phyloP scores from a whole-genome alignment of 1,140 invertebrate genomes.

The Samia ricini region DNA sequence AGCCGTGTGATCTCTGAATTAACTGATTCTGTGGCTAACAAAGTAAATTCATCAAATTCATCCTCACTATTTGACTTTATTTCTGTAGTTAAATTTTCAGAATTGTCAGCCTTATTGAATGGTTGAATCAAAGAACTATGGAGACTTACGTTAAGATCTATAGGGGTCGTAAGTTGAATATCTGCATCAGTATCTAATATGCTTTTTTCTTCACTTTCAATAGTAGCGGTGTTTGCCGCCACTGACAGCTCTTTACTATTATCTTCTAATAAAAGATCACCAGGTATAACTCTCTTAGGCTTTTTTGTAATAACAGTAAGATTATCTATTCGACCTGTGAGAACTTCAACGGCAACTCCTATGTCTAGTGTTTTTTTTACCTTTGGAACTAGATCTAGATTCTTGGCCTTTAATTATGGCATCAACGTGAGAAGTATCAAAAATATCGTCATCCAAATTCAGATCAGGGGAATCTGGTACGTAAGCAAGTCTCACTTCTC shows the following conservation, averaged over 20 bases:
- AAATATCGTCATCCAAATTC: conserved; percentile 83
- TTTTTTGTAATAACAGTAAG: conserved; percentile 79
- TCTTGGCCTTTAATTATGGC: conserved; percentile 88
- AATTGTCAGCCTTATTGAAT: conserved; percentile 21
- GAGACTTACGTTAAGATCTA: conserved; percentile 81
- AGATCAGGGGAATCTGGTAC: conserved; percentile 90
- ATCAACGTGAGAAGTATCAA: conserved; percentile 92
- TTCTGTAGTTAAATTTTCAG: conserved; percentile 12
- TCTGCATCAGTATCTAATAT: conserved; percentile 86
- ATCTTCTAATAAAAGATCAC: conserved; percentile 84
- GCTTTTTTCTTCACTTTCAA: conserved; percentile 77
- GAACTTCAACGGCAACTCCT: conserved; percentile 90
- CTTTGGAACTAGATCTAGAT: conserved; percentile 81
- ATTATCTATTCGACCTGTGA: conserved; percentile 88
- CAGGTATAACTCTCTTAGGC: conserved; percentile 79
- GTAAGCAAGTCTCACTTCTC: conserved; percentile 91
- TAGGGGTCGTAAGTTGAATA: conserved; percentile 80
- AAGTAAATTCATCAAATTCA: conserved; percentile 86
- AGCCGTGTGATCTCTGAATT: conserved; percentile 65
- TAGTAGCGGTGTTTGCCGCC: conserved; percentile 8
- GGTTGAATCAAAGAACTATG: conserved; percentile 77
- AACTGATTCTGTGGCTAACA: conserved; percentile 85
- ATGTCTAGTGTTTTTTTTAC: conserved; percentile 89
- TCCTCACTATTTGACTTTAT: conserved; percentile 58
- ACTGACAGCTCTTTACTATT: conserved; percentile 76